Evolutionary conservation across 2,888 invertebrate species (phyloP), one percentile per base, ranked within the genome.

Genomic region (Erebia epiphron): DNA sequence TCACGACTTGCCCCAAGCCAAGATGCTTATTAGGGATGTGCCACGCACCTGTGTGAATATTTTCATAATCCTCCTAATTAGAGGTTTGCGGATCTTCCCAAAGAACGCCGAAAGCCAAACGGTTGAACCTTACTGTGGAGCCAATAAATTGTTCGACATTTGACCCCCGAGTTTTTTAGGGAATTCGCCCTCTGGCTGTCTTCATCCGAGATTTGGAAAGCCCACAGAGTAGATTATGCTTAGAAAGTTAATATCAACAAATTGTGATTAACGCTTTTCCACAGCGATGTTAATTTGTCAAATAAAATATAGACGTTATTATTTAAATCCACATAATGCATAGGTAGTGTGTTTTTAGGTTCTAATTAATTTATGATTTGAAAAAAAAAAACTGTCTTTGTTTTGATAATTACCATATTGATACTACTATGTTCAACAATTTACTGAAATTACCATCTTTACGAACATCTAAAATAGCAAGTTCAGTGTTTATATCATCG

Each of bases 121-220:
- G 87, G 90, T 89, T 89, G 87, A 83, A 87, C 83, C 86, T 88
- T 85, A 89, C 90, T 88, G 91, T 86, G 82, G 91, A 86, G 91
- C 91, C 91, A 87, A 93, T 93, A 93, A 93, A 93, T 93, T 91
- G 86, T 88, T 93, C 93, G 93, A 93, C 93, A 89, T 93, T 92
- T 93, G 93, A 93, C 93, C 93, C 84, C 84, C 84, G 80, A 83
- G 82, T 86, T 89, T 87, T 83, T 93, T 89, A 86, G 88, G 86
- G 89, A 88, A 88, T 90, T 89, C 81, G 89, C 92, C 93, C 86
- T 87, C 83, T 75, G 89, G 91, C 88, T 82, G 82, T 83, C 83
- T 83, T 85, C 85, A 79, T 80, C 81, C 79, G 79, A 75, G 77
- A 75, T 78, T 80, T 80, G 79, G 81, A 80, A 82, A 83, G 83